Evolutionary conservation across 2,797 vertebrate species (phyloP), one percentile per base, ranked within the genome.

Genomic region (Zalophus californianus): DNA sequence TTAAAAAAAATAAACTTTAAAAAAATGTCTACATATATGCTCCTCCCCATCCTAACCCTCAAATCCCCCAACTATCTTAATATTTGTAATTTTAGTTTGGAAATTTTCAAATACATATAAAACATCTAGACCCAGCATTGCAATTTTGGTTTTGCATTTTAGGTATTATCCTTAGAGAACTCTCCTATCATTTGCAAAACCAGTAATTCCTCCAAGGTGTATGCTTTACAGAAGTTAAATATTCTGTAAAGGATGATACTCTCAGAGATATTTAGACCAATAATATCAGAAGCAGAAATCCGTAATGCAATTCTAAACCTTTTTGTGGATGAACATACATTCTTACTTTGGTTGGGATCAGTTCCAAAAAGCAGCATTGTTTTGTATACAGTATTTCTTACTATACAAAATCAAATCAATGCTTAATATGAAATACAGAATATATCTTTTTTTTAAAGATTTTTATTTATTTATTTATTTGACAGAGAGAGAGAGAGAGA

Each of bases 371-470:
- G 27, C 1, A 72, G 25, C 56, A 60, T 62, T 89, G 8, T 48
- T 95, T 91, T 77, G n/a, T 2, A 48, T 73, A 50, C 6, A 82
- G 38, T 84, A 38, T 38, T 77, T 90, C 21, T 64, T 80, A 72
- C 41, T 56, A n/a, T 70, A 44, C 16, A 60, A 66, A 94, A 73
- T 41, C 7, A 88, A 94, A 94, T 54, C 35, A 6, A 86, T 86
- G 72, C 86, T 86, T 72, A 80, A 38, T 89, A 82, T 64, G 44
- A 90, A 97, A 86, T 83, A 80, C 54, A 95, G 48, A 93, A 35
- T 78, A 64, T 38, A 50, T 44, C 18, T 96, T 44, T 3, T 4
- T 38, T 38, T 38, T 38, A 38, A 38, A 38, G 38, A 38, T 38
- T 38, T 35, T 38, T 38, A 38, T 38, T 38, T 38, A 38, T 38